A percentile compares a stretch with the other conserved stretches of the same genome.
These are phyloP conservation scores for Mastigias papua DNA, from an alignment of 30 jellyfish, hydroid and myxozoan genomes.

Conservation along the genomic window DNA sequence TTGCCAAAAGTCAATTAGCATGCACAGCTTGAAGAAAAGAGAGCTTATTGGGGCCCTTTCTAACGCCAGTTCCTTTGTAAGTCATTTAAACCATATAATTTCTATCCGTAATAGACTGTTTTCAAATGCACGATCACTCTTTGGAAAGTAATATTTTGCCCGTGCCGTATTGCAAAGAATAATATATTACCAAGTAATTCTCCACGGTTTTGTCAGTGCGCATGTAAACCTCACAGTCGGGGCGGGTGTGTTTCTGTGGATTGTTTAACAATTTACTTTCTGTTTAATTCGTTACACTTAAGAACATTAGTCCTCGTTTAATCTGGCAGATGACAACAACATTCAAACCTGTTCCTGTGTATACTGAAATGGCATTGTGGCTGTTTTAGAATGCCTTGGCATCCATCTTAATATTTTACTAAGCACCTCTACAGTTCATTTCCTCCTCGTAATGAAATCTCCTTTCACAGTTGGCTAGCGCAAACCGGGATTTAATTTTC, in stretches of 20 bases:
- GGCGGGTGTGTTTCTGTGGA: neutral
- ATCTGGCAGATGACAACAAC: conserved; percentile 56
- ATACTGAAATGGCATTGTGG: conserved; percentile 40
- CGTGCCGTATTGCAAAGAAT: too few species aligned
- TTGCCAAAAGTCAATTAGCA: too few species aligned
- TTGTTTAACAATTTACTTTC: neutral
- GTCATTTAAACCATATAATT: too few species aligned
- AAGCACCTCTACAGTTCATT: conserved; percentile 73
- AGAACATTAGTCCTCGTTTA: conserved; percentile 12
- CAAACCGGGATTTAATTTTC: conserved; percentile 64
- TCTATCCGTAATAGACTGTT: too few species aligned
- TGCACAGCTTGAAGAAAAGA: too few species aligned
- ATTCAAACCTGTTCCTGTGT: conserved; percentile 8
- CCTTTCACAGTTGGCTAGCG: conserved; percentile 66
- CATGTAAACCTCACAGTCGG: neutral
- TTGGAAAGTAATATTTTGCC: too few species aligned
- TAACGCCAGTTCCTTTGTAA: too few species aligned
- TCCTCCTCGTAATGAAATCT: conserved; percentile 80
- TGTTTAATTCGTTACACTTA: conserved; percentile 48
- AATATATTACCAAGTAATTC: too few species aligned
- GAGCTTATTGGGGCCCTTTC: too few species aligned
- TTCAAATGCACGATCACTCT: too few species aligned
- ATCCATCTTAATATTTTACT: conserved; percentile 49
- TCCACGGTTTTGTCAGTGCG: too few species aligned
- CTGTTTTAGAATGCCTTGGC: conserved; percentile 27